These are phyloP conservation scores for Ectobius pallidus DNA, from an alignment of 2,888 invertebrate species.

Conservation along the genomic window DNA sequence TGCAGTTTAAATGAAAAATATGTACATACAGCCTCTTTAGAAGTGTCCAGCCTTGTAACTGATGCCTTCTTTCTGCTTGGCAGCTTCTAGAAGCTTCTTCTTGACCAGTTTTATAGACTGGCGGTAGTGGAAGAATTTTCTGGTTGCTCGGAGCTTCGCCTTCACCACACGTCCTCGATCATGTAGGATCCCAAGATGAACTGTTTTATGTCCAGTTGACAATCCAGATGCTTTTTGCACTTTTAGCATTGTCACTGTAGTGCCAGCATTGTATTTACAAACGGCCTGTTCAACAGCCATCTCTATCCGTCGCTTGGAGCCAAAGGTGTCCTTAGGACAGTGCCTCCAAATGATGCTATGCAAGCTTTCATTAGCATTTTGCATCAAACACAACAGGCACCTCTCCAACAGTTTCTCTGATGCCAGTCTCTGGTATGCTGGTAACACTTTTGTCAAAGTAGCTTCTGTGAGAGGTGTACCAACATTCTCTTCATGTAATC, in stretches of 20 bases:
- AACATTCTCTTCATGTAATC: neutral
- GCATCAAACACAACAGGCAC: neutral
- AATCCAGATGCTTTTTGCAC: neutral
- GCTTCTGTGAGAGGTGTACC: neutral
- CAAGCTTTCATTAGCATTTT: neutral
- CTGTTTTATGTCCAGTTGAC: neutral
- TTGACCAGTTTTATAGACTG: neutral
- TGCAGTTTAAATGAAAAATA: neutral
- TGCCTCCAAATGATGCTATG: slow-evolving; percentile 8
- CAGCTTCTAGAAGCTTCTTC: no score
- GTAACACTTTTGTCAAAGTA: neutral
- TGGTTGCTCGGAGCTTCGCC: neutral
- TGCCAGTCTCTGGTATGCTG: neutral
- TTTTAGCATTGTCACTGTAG: neutral
- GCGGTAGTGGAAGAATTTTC: neutral
- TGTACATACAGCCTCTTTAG: neutral
- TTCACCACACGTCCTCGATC: neutral
- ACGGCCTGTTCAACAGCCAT: slow-evolving; percentile 7
- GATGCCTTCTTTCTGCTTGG: neutral
- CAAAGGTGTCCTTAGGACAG: neutral
- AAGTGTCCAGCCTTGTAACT: neutral
- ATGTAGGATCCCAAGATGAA: neutral
- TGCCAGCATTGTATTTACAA: neutral
- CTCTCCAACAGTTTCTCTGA: neutral
- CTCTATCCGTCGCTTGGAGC: neutral